Conservation (phyloP, 1,140 invertebrate species). For the Melitaea cinxia region DNA sequence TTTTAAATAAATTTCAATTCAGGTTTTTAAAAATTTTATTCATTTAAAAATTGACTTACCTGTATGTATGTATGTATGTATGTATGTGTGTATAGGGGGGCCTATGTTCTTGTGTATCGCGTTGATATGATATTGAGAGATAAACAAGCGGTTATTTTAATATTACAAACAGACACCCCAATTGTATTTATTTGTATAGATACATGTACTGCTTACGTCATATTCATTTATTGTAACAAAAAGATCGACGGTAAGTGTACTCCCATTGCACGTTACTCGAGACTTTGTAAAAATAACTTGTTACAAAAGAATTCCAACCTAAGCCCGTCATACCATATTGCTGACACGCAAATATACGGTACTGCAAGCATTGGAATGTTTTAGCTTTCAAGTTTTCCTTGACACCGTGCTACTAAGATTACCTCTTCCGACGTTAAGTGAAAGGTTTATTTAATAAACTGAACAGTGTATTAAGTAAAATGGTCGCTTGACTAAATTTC, state of each 20-base stretch:
- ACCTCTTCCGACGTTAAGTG: background rate
- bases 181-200: no score
- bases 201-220: no score
- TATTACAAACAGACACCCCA: no score
- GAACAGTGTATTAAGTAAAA: conserved; percentile 5
- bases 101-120: no score
- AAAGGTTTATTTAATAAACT: background rate
- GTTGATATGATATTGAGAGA: no score
- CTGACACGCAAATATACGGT: background rate
- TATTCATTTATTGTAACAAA: no score
- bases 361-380: conserved; percentile 8
- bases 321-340: background rate
- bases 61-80: no score
- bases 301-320: background rate
- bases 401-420: conserved; percentile 1
- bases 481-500: background rate
- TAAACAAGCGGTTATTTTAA: no score
- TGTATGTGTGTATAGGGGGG: no score
- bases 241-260: no score
- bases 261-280: no score
- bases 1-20: background rate
- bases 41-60: no score
- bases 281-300: background rate
- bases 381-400: conserved; percentile 1
- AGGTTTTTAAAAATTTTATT: background rate